Evolutionary conservation across 2,797 vertebrate species (phyloP).

Genomic region (Macrochelys suwanniensis): DNA sequence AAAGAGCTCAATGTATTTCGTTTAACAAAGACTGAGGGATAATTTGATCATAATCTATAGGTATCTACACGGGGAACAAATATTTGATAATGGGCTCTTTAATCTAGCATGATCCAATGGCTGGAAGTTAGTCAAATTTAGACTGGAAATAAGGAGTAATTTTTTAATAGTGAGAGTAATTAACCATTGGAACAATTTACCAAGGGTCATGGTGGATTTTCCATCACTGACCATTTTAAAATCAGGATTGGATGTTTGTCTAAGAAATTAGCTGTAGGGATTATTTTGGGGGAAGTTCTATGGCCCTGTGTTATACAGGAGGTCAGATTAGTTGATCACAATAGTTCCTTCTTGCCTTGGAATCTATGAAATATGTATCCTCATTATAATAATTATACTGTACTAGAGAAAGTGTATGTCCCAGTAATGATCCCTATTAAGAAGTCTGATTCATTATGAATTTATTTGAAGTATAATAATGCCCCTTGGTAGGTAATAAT

Average conservation of each 20-base stretch:
- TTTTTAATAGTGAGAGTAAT: neutral
- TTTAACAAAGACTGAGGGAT: neutral
- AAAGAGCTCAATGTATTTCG: neutral
- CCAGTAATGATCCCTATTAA: neutral
- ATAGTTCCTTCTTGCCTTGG: neutral
- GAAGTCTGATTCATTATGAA: neutral
- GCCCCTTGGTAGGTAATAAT: neutral
- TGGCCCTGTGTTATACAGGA: neutral
- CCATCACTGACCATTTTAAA: neutral
- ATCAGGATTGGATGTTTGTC: neutral
- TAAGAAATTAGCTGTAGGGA: neutral
- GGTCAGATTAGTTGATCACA: neutral
- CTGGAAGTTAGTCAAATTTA: neutral
- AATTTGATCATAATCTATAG: neutral
- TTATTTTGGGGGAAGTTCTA: neutral
- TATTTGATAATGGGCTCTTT: neutral
- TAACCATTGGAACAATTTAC: neutral
- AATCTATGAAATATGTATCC: neutral
- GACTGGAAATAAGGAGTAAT: neutral
- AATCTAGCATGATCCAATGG: neutral
- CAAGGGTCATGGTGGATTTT: neutral
- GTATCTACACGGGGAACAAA: neutral
- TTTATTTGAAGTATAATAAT: conserved; percentile 25
- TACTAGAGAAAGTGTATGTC: neutral
- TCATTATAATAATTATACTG: neutral